Base-by-base conservation (phyloP, 2,888 invertebrate species). In the Nomada lathburiana region DNA sequence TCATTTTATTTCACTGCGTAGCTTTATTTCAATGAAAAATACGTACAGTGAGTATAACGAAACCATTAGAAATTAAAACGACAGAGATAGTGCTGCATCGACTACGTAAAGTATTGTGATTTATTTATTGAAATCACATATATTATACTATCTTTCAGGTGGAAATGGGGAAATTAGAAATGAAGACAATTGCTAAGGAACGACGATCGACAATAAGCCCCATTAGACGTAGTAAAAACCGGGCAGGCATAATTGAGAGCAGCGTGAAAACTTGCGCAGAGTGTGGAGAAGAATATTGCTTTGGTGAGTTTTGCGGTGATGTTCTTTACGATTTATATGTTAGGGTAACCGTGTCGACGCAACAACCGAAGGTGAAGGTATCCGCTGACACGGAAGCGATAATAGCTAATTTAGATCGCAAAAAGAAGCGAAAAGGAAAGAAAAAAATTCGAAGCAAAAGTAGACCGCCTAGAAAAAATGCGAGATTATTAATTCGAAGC, bases 281-380 rank as follows among this genome's bases (percentile, higher is more conserved):
- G 91, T 98, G 98, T 89, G 97, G 97, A 9, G 98, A 98, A 93
- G 98, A 98, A 94, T 97, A 97, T 94, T 98, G 98, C 93, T 86
- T 90, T 91, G 95, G 95, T n/a, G 94, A 94, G 87, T 92, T 93
- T 60, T 96, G 96, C 88, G 94, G 94, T 36, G 94, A 95, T 77
- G 94, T 95, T 86, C 94, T 94, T 7, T 96, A 96, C 90, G 96
- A 96, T 86, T 94, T 94, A 1, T 96, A 95, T 88, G 94, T 94
- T 23, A 92, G 95, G 62, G 92, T 95, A 29, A 90, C 92, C 1
- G 94, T 94, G 59, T 86, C 89, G n/a, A 88, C 90, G 16, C 89
- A 89, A 5, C 91, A 89, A 50, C 84, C 90, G 20, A 93, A 93
- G 67, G 86, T 89, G 2, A 92, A 92, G 77, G 88, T 92, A 1